Percentiles rank a stretch among this genome's conserved stretches.
phyloP scores from a whole-genome alignment of 2,888 invertebrate species.

The Ormia ochracea region DNA sequence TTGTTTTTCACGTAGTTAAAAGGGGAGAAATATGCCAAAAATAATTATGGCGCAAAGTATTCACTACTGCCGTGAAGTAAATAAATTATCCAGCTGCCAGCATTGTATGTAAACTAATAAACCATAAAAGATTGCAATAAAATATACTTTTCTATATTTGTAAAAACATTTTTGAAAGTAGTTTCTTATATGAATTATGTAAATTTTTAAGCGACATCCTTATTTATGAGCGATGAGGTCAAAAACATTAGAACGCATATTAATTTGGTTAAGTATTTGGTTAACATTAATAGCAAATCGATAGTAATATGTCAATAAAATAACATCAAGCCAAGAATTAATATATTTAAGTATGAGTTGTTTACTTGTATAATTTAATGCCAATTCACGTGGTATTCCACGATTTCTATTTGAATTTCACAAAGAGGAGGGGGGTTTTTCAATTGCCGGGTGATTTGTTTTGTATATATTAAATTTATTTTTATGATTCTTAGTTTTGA shows the following conservation, averaged over 20 bases:
- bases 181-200: not conserved
- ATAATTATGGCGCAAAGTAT: conserved; percentile 3
- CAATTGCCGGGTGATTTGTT: not conserved
- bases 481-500: not conserved
- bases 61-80: not conserved
- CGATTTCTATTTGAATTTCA: not conserved
- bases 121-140: not conserved
- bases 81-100: not conserved
- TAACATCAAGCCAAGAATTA: not conserved
- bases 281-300: not conserved
- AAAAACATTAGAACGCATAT: conserved; percentile 1
- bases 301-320: not conserved
- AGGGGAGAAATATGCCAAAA: not conserved
- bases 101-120: not conserved
- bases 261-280: not conserved
- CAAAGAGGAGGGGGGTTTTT: not conserved
- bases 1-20: not conserved
- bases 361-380: not conserved
- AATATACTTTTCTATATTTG: conserved; percentile 2
- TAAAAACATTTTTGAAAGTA: not conserved
- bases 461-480: not conserved
- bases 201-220: conserved; percentile 1
- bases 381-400: not conserved
- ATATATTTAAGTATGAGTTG: not conserved
- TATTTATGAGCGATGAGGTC: conserved; percentile 25